phyloP scores from a whole-genome alignment of 2,113 vertebrate genomes.

The Seriola rivoliana region DNA sequence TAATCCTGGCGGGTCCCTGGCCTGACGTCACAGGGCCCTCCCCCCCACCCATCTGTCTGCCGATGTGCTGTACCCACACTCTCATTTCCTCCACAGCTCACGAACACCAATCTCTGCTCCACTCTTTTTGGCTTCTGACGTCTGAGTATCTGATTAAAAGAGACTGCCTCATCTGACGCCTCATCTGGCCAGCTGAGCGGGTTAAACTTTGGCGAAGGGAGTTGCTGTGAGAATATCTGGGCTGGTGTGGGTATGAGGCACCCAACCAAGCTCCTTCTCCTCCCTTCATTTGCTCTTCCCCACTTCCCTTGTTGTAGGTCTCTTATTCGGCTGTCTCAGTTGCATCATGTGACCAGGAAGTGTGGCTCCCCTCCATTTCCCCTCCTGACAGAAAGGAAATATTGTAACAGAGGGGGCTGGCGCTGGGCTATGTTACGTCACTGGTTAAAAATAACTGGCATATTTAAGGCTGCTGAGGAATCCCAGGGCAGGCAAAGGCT shows the following conservation, averaged over 20 bases:
- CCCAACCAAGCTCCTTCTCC: slow-evolving; percentile 58
- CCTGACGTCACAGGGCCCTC: slow-evolving; percentile 89
- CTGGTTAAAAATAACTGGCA: slow-evolving; percentile 99
- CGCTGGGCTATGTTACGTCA: slow-evolving; percentile 89
- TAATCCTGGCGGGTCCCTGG: slow-evolving; percentile 91
- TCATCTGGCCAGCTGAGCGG: slow-evolving; percentile 76
- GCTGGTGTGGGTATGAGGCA: slow-evolving; percentile 61
- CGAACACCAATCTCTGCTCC: slow-evolving; percentile 87
- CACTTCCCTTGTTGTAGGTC: slow-evolving; percentile 68
- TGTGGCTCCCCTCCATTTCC: slow-evolving; percentile 95
- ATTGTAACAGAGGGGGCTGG: slow-evolving; percentile 91
- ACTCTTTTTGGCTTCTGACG: slow-evolving; percentile 84
- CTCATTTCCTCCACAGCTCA: slow-evolving; percentile 91
- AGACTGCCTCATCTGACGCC: slow-evolving; percentile 71
- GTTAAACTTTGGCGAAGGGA: slow-evolving; percentile 75
- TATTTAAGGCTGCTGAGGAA: slow-evolving; percentile 99
- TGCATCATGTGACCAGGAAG: slow-evolving; percentile 95
- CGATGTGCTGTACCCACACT: slow-evolving; percentile 89
- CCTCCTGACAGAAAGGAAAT: slow-evolving; percentile 95
- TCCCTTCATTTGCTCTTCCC: slow-evolving; percentile 56
- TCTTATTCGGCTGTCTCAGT: slow-evolving; percentile 87
- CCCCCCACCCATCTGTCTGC: slow-evolving; percentile 86
- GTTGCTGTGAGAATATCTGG: slow-evolving; percentile 52
- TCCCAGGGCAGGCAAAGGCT: slow-evolving; percentile 92
- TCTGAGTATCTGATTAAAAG: slow-evolving; percentile 82